These are phyloP conservation scores for Pocillopora meandrina DNA, from an alignment of 92 coral and sea anemone species.

Conservation along the genomic window DNA sequence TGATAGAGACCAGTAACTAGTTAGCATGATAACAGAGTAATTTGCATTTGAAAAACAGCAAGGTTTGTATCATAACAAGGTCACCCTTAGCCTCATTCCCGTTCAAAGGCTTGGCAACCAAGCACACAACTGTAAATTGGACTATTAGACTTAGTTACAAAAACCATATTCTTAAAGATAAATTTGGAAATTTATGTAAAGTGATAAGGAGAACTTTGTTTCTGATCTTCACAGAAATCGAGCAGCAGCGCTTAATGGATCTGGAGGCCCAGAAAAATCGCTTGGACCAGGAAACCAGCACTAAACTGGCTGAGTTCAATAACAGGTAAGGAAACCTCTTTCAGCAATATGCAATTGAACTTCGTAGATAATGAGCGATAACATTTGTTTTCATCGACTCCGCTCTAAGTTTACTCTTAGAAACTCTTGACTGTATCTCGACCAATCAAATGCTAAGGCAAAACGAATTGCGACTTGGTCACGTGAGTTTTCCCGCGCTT, in stretches of 20 bases:
- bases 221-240: slow-evolving; percentile 60
- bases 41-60: too few relatives aligned
- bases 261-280: slow-evolving; percentile 64
- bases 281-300: slow-evolving; percentile 75
- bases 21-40: too few relatives aligned
- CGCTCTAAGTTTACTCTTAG: too few relatives aligned
- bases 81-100: too few relatives aligned
- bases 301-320: slow-evolving; percentile 77
- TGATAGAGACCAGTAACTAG: too few relatives aligned
- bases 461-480: too few relatives aligned
- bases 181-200: background rate
- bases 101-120: too few relatives aligned
- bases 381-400: background rate
- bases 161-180: background rate
- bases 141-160: background rate
- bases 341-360: background rate
- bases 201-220: background rate
- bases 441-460: too few relatives aligned
- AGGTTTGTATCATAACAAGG: too few relatives aligned
- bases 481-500: too few relatives aligned
- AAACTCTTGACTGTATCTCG: too few relatives aligned
- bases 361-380: background rate
- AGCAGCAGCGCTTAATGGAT: slow-evolving; percentile 74
- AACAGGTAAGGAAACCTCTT: slow-evolving; percentile 31
- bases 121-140: too few relatives aligned